A percentile compares a stretch with the other conserved stretches of the same genome.
These are phyloP conservation scores for Vireo griseus DNA, from an alignment of 2,797 vertebrate species.

Conservation along the genomic window DNA sequence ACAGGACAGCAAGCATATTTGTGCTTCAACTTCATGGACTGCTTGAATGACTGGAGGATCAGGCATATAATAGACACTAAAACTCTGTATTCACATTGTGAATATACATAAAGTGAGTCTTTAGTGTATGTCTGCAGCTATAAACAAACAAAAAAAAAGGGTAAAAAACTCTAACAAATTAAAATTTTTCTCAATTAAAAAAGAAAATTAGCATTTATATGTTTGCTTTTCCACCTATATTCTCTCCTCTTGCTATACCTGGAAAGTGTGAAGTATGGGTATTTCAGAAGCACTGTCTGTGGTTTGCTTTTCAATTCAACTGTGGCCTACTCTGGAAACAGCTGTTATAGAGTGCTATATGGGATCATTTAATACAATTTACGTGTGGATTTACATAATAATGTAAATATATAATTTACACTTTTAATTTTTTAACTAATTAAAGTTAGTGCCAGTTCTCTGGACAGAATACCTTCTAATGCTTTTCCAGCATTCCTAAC, in stretches of 20 bases:
- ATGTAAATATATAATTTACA: too few relatives aligned
- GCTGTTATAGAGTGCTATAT: background rate
- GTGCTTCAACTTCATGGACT: background rate
- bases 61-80: background rate
- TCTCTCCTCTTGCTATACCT: background rate
- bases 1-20: background rate
- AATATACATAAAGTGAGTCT: background rate
- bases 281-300: background rate
- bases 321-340: background rate
- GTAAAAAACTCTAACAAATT: accelerated
- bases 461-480: background rate
- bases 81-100: background rate
- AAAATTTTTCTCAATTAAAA: background rate
- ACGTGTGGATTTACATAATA: too few relatives aligned
- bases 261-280: background rate
- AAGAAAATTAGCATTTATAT: background rate
- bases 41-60: background rate
- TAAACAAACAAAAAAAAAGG: background rate
- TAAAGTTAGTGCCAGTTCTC: background rate
- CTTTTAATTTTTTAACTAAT: too few relatives aligned
- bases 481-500: background rate
- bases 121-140: background rate
- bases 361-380: background rate
- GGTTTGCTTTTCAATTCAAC: background rate
- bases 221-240: background rate